Conservation (phyloP, 2,888 invertebrate genomes). For the Caenorhabditis sinica region DNA sequence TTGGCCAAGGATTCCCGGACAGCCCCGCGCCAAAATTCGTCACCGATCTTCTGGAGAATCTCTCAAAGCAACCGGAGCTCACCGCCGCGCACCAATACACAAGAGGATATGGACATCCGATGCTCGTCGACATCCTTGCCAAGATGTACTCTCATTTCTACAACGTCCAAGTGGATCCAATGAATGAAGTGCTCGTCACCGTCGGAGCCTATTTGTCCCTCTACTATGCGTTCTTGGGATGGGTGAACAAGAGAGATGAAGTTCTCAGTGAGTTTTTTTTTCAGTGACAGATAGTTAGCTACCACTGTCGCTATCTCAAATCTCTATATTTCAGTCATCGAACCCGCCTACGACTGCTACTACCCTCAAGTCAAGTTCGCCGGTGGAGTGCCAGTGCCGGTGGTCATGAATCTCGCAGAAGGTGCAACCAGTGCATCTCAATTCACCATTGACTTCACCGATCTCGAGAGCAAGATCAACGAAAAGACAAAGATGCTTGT, state of each 20-base stretch:
- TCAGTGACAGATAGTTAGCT: background rate
- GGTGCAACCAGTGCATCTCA: conserved; percentile 85
- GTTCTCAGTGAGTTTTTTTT: conserved; percentile 82
- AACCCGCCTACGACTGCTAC: conserved; percentile 99
- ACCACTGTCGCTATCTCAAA: no score
- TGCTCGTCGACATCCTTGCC: conserved; percentile 91
- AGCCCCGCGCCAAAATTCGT: conserved; percentile 81
- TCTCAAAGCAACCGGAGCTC: conserved; percentile 76
- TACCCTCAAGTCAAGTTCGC: conserved; percentile 94
- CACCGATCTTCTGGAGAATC: conserved; percentile 77
- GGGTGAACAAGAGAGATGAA: conserved; percentile 89
- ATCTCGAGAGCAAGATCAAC: conserved; percentile 91
- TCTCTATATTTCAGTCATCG: conserved; percentile 88
- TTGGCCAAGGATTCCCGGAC: conserved; percentile 84
- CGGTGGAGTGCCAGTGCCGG: conserved; percentile 92
- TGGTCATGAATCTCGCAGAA: conserved; percentile 89
- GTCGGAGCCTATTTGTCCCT: conserved; percentile 96
- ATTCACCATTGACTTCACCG: conserved; percentile 92
- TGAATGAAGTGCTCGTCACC: conserved; percentile 91
- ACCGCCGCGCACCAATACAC: conserved; percentile 82
- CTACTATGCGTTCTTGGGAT: conserved; percentile 91
- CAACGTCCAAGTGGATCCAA: conserved; percentile 90
- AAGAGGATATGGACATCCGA: conserved; percentile 83
- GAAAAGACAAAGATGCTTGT: conserved; percentile 94
- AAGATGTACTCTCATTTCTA: conserved; percentile 92